These are phyloP conservation scores for Todiramphus chloris DNA, from an alignment of 2,113 vertebrate genomes.

Conservation along the genomic window DNA sequence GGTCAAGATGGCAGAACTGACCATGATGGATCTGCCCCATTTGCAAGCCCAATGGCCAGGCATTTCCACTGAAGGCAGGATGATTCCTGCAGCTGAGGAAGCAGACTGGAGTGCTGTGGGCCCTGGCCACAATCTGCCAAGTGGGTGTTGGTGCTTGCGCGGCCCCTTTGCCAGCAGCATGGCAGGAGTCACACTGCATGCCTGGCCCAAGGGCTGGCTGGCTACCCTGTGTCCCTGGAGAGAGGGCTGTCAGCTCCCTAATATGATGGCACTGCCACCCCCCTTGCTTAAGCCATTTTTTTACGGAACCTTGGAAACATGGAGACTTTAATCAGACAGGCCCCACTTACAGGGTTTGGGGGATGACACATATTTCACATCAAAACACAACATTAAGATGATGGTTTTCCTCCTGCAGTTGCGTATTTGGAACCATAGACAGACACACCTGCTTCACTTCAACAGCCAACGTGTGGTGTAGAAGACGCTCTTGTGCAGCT, in stretches of 20 bases:
- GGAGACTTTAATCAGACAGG: not conserved
- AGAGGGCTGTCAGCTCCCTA: not conserved
- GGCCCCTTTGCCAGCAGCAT: not conserved
- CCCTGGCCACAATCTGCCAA: not conserved
- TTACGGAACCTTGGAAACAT: not conserved
- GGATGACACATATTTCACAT: not conserved
- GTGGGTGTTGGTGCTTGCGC: accelerated
- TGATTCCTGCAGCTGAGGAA: not conserved
- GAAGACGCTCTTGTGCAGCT: not conserved
- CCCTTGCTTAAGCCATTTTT: not conserved
- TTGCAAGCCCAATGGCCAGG: not conserved
- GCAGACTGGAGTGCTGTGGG: not conserved
- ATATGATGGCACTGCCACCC: too few species aligned
- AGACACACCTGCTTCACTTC: not conserved
- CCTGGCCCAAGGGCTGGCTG: not conserved
- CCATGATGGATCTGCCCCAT: not conserved
- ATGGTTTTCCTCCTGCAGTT: not conserved
- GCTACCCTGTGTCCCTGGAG: not conserved
- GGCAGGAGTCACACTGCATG: not conserved
- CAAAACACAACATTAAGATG: not conserved
- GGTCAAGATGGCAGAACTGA: not conserved
- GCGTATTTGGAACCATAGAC: not conserved
- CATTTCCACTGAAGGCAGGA: not conserved
- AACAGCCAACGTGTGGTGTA: not conserved
- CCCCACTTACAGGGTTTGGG: not conserved